Evolutionary conservation across 2,113 vertebrate genomes (phyloP).

Genomic region (Atractosteus spatula): DNA sequence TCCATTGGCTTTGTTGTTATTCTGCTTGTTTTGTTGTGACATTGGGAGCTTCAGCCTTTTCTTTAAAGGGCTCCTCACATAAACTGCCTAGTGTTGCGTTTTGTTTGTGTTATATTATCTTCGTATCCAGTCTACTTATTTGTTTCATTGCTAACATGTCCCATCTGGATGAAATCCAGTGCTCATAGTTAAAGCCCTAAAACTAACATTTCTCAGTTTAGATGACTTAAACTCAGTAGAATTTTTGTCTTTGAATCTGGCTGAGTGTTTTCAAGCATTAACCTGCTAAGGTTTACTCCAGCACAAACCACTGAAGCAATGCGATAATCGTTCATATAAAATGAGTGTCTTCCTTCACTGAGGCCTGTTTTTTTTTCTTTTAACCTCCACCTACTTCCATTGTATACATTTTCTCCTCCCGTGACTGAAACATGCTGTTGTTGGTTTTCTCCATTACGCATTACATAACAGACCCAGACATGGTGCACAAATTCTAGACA

Average conservation of each 20-base stretch:
- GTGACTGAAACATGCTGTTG: slow-evolving; percentile 16
- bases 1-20: too few species aligned
- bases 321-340: slow-evolving; percentile 18
- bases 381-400: slow-evolving; percentile 27
- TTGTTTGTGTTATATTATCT: too few species aligned
- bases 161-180: too few species aligned
- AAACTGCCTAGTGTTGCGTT: too few species aligned
- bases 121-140: too few species aligned
- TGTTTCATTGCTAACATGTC: too few species aligned
- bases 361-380: slow-evolving; percentile 25
- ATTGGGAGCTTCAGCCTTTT: too few species aligned
- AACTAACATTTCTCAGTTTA: slow-evolving; percentile 34
- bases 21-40: too few species aligned
- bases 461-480: too few species aligned
- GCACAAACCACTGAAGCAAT: slow-evolving; percentile 11
- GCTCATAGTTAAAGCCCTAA: slow-evolving; percentile 12
- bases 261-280: slow-evolving; percentile 38
- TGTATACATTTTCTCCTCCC: slow-evolving; percentile 21
- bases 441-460: too few species aligned
- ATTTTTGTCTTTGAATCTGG: slow-evolving; percentile 42
- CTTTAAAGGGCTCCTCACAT: too few species aligned
- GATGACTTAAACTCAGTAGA: slow-evolving; percentile 12
- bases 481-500: too few species aligned
- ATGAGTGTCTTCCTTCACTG: slow-evolving; percentile 33
- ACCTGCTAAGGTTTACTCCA: slow-evolving; percentile 39